Base-by-base conservation (phyloP, 35 echinoderm and acorn worm genomes). In the Eucidaris tribuloides region DNA sequence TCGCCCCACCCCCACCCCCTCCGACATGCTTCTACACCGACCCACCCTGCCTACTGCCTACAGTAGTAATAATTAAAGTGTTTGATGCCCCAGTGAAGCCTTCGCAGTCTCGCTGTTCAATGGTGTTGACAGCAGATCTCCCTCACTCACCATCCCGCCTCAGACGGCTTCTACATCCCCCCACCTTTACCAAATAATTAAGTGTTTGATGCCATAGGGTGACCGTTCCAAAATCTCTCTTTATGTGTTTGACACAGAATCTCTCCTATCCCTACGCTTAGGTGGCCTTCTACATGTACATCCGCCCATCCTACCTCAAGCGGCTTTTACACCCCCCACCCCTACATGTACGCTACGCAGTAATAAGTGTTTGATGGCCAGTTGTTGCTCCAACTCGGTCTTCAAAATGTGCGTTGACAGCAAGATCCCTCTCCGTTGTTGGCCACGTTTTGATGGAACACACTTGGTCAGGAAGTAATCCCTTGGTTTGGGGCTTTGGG, bases 121-220 rank as follows among this genome's bases (percentile, higher is more conserved):
- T 32, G n/a, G 96, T 99, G 82, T 99, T 99, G 7, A 99, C 96
- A 90, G n/a, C 96, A 99, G 22, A 99, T 99, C 77, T 99, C 96
- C 3, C 96, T n/a, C n/a, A n/a, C n/a, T n/a, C n/a, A n/a, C n/a
- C n/a, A n/a, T n/a, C n/a, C n/a, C n/a, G n/a, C n/a, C n/a, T n/a
- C n/a, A n/a, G n/a, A n/a, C n/a, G n/a, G n/a, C n/a, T n/a, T n/a
- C n/a, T n/a, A n/a, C n/a, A n/a, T n/a, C n/a, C n/a, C n/a, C n/a
- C n/a, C n/a, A n/a, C n/a, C n/a, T n/a, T n/a, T 86, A 87, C 81
- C 76, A 99, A 90, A 99, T 46, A 27, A 99, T 41, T 41, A 99
- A 82, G 46, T 99, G 96, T 81, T 99, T 99, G 62, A 99, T 89
- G 41, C 96, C 96, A n/a, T 29, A 93, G 42, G 25, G 93, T 87